These are phyloP conservation scores for Cotesia vestalis DNA, from an alignment of 1,140 invertebrate genomes.

Conservation along the genomic window DNA sequence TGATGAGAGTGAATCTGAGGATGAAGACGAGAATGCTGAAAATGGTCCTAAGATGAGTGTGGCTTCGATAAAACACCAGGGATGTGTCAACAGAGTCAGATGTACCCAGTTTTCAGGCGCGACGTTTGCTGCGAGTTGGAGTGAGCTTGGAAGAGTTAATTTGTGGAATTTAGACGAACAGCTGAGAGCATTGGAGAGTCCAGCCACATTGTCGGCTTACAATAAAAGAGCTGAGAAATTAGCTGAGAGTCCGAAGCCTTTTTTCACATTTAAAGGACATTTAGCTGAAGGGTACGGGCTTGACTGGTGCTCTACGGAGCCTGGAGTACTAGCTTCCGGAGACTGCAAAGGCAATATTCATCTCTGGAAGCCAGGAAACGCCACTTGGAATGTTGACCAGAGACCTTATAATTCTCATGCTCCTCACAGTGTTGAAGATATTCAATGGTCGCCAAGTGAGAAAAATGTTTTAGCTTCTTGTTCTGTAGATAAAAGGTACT, in stretches of 20 bases:
- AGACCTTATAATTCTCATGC: conserved; percentile 87
- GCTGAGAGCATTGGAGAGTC: conserved; percentile 80
- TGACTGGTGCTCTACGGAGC: conserved; percentile 86
- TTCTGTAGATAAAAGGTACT: conserved; percentile 87
- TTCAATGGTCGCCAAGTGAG: conserved; percentile 99
- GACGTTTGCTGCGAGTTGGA: conserved; percentile 88
- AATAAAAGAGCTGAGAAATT: conserved; percentile 68
- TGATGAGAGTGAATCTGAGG: conserved; percentile 76
- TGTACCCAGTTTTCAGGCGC: conserved; percentile 59
- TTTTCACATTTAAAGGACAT: conserved; percentile 92
- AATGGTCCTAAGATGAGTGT: conserved; percentile 81
- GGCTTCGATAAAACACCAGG: conserved; percentile 88
- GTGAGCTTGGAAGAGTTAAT: conserved; percentile 88
- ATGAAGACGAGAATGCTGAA: conserved; percentile 70
- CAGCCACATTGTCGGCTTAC: conserved; percentile 69
- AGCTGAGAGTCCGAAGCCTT: conserved; percentile 70
- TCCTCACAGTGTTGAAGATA: conserved; percentile 91
- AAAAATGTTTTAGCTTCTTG: conserved; percentile 92
- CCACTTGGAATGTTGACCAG: conserved; percentile 89
- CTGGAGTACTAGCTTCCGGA: conserved; percentile 87
- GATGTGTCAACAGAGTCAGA: conserved; percentile 90
- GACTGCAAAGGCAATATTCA: conserved; percentile 93
- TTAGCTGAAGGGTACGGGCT: conserved; percentile 92
- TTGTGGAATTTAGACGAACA: conserved; percentile 90
- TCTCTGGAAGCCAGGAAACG: conserved; percentile 85